Conservation (phyloP, 2,113 vertebrate species). For the Isichthys henryi region DNA sequence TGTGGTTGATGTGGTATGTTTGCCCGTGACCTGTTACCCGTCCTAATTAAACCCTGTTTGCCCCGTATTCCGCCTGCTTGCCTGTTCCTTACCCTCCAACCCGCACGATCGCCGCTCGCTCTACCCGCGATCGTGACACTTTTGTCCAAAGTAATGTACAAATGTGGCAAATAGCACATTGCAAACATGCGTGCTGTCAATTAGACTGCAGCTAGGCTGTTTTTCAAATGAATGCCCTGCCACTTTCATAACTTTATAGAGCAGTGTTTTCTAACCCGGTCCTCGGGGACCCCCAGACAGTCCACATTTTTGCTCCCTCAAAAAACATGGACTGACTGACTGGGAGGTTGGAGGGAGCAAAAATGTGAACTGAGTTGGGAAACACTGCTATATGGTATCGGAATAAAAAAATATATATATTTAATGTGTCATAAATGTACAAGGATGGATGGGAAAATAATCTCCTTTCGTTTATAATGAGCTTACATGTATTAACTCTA, state of each 20-base stretch:
- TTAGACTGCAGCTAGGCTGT: not conserved
- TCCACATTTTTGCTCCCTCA: not conserved
- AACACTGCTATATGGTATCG: not conserved
- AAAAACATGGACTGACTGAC: not conserved
- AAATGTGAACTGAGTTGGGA: too few relatives aligned
- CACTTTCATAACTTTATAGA: not conserved
- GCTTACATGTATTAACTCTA: not conserved
- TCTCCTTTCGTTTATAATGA: not conserved
- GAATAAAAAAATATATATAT: not conserved
- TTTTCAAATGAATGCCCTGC: not conserved
- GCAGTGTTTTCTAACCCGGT: not conserved
- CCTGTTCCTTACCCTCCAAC: too few relatives aligned
- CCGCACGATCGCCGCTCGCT: too few relatives aligned
- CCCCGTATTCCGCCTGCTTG: too few relatives aligned
- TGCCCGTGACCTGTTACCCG: too few relatives aligned
- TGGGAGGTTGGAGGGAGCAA: too few relatives aligned
- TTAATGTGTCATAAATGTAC: not conserved
- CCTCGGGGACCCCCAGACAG: too few relatives aligned
- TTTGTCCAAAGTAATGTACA: not conserved
- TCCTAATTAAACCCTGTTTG: too few relatives aligned
- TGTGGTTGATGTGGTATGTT: too few relatives aligned
- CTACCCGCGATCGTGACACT: too few relatives aligned
- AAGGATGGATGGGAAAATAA: not conserved
- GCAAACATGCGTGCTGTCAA: not conserved
- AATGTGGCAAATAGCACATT: not conserved